phyloP scores from a whole-genome alignment of 2,888 invertebrate species.

The Parelbella ahira region DNA sequence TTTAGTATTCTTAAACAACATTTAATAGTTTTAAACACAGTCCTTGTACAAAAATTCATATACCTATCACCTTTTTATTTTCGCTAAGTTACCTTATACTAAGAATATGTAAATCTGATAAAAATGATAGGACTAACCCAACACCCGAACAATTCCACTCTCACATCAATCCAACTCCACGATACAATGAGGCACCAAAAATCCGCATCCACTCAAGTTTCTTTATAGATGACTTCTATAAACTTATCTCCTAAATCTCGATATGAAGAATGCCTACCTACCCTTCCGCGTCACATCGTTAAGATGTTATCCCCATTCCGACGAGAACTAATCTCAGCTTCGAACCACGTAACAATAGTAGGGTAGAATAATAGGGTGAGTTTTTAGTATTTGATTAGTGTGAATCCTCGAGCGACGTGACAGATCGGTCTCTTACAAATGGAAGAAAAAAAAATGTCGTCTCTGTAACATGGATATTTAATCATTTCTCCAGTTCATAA shows the following conservation, averaged over 20 bases:
- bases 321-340: conserved; percentile 69
- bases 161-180: no score
- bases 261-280: conserved; percentile 63
- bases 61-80: no score
- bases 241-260: conserved; percentile 71
- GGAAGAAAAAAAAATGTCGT: conserved; percentile 45
- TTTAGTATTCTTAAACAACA: no score
- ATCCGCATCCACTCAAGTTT: conserved; percentile 39
- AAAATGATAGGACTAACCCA: no score
- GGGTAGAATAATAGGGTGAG: conserved; percentile 67
- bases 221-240: conserved; percentile 61
- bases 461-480: conserved; percentile 30
- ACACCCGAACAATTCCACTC: no score
- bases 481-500: conserved; percentile 25
- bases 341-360: conserved; percentile 52
- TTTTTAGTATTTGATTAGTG: conserved; percentile 63
- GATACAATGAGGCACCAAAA: no score
- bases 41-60: no score
- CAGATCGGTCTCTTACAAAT: conserved; percentile 53
- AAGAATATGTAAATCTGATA: no score
- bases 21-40: no score
- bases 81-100: no score
- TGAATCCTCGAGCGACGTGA: conserved; percentile 55
- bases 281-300: conserved; percentile 64
- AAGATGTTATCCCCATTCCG: conserved; percentile 71